phyloP scores from a whole-genome alignment of 2,888 invertebrate genomes.

The Parapristionchus giblindavisi region DNA sequence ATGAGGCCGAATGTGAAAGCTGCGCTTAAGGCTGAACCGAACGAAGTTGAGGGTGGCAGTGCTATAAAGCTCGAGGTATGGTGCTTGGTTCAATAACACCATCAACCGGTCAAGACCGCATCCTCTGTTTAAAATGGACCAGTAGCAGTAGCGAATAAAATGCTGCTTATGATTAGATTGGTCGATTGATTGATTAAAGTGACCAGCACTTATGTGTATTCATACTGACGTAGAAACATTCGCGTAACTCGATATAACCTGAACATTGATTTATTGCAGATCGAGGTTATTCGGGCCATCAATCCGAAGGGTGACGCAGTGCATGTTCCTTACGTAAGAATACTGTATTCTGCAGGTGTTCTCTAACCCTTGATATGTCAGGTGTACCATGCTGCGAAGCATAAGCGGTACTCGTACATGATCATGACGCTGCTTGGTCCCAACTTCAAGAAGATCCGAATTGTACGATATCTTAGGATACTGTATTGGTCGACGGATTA shows the following conservation, averaged over 20 bases:
- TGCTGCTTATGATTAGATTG: too few relatives aligned
- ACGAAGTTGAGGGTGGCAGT: constrained; percentile 61
- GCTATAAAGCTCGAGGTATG: constrained; percentile 61
- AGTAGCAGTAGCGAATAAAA: too few relatives aligned
- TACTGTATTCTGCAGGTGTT: constrained; percentile 14
- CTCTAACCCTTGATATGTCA: too few relatives aligned
- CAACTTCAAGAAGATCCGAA: constrained; percentile 56
- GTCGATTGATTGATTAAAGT: neutral
- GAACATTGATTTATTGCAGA: constrained; percentile 40
- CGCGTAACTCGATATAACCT: too few relatives aligned
- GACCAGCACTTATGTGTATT: too few relatives aligned
- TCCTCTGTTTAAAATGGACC: too few relatives aligned
- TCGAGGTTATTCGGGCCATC: constrained; percentile 47
- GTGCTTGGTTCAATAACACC: constrained; percentile 4
- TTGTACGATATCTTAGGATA: constrained; percentile 45
- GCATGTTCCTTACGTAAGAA: constrained; percentile 50
- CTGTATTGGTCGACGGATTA: too few relatives aligned
- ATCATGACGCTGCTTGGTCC: constrained; percentile 59
- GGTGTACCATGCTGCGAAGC: constrained; percentile 54
- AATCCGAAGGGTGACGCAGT: constrained; percentile 51
- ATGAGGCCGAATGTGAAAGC: constrained; percentile 40
- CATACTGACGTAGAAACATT: too few relatives aligned
- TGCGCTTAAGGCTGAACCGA: constrained; percentile 63
- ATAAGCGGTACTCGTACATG: constrained; percentile 59
- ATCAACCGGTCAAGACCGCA: too few relatives aligned